Evolutionary conservation across 2,113 vertebrate genomes (phyloP).

Genomic region (Amphiprion percula): DNA sequence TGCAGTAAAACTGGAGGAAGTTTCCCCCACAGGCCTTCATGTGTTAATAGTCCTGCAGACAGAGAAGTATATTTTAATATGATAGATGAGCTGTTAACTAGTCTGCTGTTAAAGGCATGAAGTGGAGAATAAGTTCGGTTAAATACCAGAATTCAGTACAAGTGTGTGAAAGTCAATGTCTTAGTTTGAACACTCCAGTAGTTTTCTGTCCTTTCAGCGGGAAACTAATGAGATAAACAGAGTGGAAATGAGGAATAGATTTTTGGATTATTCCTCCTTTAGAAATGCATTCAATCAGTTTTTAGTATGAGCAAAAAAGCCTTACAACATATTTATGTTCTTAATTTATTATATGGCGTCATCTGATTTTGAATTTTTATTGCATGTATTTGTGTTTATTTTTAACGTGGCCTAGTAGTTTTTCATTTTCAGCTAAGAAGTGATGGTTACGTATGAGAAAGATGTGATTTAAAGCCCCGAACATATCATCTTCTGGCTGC

Average conservation of each 20-base stretch:
- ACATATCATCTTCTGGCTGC: neutral
- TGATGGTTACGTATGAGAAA: neutral
- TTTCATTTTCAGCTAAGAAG: too few species aligned
- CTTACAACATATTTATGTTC: neutral
- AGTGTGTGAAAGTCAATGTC: slow-evolving; percentile 5
- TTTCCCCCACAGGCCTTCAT: neutral
- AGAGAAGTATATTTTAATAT: slow-evolving; percentile 44
- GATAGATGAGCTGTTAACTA: slow-evolving; percentile 3
- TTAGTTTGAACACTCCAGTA: neutral
- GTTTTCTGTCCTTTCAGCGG: too few species aligned
- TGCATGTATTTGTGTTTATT: neutral
- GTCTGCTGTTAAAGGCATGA: slow-evolving; percentile 31
- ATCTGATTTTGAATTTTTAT: neutral
- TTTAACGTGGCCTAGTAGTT: too few species aligned
- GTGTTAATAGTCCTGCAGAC: neutral
- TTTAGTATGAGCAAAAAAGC: neutral
- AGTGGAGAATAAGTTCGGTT: slow-evolving; percentile 11
- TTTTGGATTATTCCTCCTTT: too few species aligned
- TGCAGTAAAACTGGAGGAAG: neutral
- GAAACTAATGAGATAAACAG: too few species aligned
- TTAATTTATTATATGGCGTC: neutral
- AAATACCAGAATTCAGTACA: neutral
- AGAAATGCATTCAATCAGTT: too few species aligned
- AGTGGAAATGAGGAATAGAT: too few species aligned
- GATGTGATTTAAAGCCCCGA: neutral